Base-by-base conservation (phyloP, 2,797 vertebrate genomes). In the Cuniculus paca region DNA sequence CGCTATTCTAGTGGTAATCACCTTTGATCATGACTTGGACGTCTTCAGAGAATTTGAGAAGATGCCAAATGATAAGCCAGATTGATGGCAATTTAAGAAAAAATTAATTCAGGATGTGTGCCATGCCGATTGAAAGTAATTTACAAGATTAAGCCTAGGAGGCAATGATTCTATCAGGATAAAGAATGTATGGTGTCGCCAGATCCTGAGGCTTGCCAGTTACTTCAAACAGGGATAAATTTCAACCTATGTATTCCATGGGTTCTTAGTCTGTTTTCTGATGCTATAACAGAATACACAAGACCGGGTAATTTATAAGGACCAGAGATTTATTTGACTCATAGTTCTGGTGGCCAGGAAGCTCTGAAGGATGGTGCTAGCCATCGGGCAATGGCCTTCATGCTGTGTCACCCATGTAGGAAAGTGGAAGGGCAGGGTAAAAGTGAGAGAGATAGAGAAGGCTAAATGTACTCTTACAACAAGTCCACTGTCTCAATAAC, bases 31-130 rank as follows among this genome's bases (percentile, higher is more conserved):
- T 28, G 52, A 95, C 26, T 36, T 42, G 56, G 42, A 68, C 9
- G 26, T 72, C 60, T 79, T 52, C 22, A 91, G 68, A 77, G 70
- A 86, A 86, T 80, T 80, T 28, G 39, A 83, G 80, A 92, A 86
- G 93, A 83, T 48, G 12, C 31, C 60, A 63, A 3, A 45, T 85
- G 54, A 65, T 87, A 54, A 93, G 42, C 61, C 88, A 86, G 50
- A n/a, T 24, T 58, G 58, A 61, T 84, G 52, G 22, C 68, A 54
- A 80, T 86, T 26, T 75, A 74, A 93, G 74, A 83, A 93, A 84
- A 70, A 16, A 42, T n/a, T 42, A 78, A 70, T 54, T 80, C 20
- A 68, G 20, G 28, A 12, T 88, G 10, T 61, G 24, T 91, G 36
- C n/a, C 45, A 34, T 54, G 39, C 85, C 39, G 93, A 28, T 12